These are phyloP conservation scores for Geococcyx californianus DNA, from an alignment of 2,113 vertebrate genomes.

Conservation along the genomic window DNA sequence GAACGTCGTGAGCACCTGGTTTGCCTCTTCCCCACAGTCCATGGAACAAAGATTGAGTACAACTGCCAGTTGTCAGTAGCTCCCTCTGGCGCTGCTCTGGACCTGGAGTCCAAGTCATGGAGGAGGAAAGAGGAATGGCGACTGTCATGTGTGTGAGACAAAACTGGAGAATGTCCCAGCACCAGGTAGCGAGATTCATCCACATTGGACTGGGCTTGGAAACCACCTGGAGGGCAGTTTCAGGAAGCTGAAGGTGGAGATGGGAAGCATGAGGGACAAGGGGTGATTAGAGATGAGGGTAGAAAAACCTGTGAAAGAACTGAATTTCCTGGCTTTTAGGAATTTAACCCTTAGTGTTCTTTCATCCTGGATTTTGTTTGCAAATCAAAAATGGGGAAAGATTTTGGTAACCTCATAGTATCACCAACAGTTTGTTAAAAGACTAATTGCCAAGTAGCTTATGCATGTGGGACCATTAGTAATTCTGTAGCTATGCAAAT, in stretches of 20 bases:
- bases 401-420: constrained; percentile 66
- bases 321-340: not conserved
- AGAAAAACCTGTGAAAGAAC: not conserved
- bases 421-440: constrained; percentile 81
- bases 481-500: constrained; percentile 86
- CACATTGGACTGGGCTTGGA: not conserved
- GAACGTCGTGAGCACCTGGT: not conserved
- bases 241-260: not conserved
- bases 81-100: fast-evolving
- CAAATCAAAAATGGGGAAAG: constrained; percentile 56
- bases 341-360: not conserved
- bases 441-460: constrained; percentile 80
- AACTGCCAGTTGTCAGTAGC: fast-evolving
- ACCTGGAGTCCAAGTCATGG: not conserved
- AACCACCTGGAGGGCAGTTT: not conserved
- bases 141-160: fast-evolving
- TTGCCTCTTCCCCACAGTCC: not conserved
- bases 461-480: constrained; percentile 81
- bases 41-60: fast-evolving
- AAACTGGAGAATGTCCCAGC: not conserved
- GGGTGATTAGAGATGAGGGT: not conserved
- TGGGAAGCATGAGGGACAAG: not conserved
- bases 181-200: not conserved
- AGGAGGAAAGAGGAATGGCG: not conserved
- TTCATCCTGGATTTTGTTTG: constrained; percentile 11